Percentiles rank a stretch among this genome's conserved stretches.
Conservation (phyloP, 2,888 invertebrate species). For the Fabriciana adippe region DNA sequence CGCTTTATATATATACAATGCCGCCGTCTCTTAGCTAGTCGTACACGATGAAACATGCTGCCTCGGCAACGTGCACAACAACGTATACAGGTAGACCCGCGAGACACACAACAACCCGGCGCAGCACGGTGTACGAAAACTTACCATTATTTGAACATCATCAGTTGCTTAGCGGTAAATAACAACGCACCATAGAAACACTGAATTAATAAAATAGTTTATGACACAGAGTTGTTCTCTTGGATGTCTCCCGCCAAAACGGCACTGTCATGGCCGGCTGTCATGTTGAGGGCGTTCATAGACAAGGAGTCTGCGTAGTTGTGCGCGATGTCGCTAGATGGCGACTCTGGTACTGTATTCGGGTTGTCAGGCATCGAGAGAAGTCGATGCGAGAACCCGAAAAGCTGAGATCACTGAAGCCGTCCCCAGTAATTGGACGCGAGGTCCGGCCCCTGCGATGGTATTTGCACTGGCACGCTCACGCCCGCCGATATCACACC, state of each 20-base stretch:
- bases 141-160: conserved; percentile 80
- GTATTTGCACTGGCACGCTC: conserved; percentile 95
- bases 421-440: conserved; percentile 94
- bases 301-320: conserved; percentile 74
- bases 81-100: conserved; percentile 16
- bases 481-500: conserved; percentile 96
- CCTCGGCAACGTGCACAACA: conserved; percentile 39
- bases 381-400: conserved; percentile 91
- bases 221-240: conserved; percentile 70
- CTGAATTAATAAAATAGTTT: conserved; percentile 46
- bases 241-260: conserved; percentile 69
- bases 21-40: conserved; percentile 56
- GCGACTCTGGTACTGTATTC: conserved; percentile 66
- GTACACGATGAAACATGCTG: conserved; percentile 60
- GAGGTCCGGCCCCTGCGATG: conserved; percentile 91
- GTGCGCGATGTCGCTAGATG: conserved; percentile 77
- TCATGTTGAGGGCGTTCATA: conserved; percentile 79
- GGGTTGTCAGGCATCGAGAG: conserved; percentile 86
- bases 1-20: conserved; percentile 68
- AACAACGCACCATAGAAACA: conserved; percentile 55
- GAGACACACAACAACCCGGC: conserved; percentile 51
- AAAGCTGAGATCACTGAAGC: conserved; percentile 96
- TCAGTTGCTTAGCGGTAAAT: conserved; percentile 67
- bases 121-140: conserved; percentile 53
- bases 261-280: conserved; percentile 79